Conservation (phyloP, 2,888 invertebrate species). For the Macaria notata region DNA sequence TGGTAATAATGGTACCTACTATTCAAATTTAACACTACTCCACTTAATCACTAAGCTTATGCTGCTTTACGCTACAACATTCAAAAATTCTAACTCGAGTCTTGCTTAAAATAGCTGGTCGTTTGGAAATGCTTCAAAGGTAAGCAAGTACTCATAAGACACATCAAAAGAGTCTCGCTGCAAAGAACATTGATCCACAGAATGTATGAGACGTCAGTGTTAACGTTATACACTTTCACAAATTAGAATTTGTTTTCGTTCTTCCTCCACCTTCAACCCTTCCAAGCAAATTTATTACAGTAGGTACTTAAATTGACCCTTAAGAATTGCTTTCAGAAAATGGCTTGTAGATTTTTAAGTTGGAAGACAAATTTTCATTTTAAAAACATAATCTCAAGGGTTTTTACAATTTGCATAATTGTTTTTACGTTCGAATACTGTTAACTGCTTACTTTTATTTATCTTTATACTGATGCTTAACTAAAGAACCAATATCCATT, state of each 20-base stretch:
- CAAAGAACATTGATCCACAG: conserved; percentile 35
- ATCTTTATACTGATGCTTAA: too few species aligned
- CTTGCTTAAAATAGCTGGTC: too few species aligned
- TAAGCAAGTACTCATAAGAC: conserved; percentile 23
- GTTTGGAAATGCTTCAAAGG: too few species aligned
- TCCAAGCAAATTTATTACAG: conserved; percentile 15
- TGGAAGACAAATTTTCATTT: conserved; percentile 16
- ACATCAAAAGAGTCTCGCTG: conserved; percentile 33
- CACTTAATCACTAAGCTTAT: too few species aligned
- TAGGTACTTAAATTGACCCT: conserved; percentile 16
- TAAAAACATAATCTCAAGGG: conserved; percentile 14
- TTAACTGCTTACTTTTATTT: conserved; percentile 1
- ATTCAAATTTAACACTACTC: too few species aligned
- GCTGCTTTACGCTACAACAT: too few species aligned
- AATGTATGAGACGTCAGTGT: conserved; percentile 18
- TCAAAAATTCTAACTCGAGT: too few species aligned
- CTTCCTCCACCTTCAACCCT: conserved; percentile 4
- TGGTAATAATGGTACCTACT: too few species aligned
- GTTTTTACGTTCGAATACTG: conserved; percentile 15
- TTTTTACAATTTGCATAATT: conserved; percentile 16
- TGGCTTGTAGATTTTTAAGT: conserved; percentile 14
- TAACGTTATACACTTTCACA: conserved; percentile 23
- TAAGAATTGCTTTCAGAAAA: conserved; percentile 16
- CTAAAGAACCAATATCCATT: too few species aligned
- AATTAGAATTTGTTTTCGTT: conserved; percentile 29